phyloP scores from a whole-genome alignment of 2,797 vertebrate species.

The Morelia viridis region DNA sequence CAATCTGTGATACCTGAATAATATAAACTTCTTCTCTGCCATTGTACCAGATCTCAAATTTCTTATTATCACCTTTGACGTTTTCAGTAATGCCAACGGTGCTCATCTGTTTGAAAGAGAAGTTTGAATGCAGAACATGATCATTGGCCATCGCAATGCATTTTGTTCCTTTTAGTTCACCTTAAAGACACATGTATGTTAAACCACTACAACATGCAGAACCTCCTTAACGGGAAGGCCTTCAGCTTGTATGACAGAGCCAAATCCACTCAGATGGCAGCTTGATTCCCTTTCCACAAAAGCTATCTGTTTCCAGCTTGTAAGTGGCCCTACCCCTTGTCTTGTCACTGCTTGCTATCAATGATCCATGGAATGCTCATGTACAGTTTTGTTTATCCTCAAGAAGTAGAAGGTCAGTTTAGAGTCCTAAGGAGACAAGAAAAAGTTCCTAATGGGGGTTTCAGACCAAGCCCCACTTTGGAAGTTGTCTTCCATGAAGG shows the following conservation, averaged over 20 bases:
- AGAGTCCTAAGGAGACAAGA: no score
- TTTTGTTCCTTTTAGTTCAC: neutral
- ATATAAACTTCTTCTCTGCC: conserved; percentile 95
- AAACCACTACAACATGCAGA: neutral
- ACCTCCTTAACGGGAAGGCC: neutral
- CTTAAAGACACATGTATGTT: neutral
- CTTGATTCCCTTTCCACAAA: neutral
- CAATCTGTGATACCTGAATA: conserved; percentile 81
- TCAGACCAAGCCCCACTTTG: no score
- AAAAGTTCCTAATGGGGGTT: no score
- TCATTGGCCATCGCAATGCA: neutral
- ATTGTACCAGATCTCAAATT: conserved; percentile 94
- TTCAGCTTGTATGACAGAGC: neutral
- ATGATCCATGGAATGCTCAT: neutral
- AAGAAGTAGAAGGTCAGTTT: neutral
- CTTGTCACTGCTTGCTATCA: neutral
- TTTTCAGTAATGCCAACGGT: conserved; percentile 92
- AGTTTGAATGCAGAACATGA: conserved; percentile 25
- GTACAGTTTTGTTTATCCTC: neutral
- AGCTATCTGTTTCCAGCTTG: neutral
- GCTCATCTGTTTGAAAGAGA: conserved; percentile 81
- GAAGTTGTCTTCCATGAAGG: no score
- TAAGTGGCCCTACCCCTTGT: neutral
- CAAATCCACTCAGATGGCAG: neutral
- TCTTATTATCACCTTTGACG: conserved; percentile 90